Percentiles rank a stretch among this genome's conserved stretches.
These are phyloP conservation scores for Sebastolobus altivelis DNA, from an alignment of 2,797 vertebrate species.

Conservation along the genomic window DNA sequence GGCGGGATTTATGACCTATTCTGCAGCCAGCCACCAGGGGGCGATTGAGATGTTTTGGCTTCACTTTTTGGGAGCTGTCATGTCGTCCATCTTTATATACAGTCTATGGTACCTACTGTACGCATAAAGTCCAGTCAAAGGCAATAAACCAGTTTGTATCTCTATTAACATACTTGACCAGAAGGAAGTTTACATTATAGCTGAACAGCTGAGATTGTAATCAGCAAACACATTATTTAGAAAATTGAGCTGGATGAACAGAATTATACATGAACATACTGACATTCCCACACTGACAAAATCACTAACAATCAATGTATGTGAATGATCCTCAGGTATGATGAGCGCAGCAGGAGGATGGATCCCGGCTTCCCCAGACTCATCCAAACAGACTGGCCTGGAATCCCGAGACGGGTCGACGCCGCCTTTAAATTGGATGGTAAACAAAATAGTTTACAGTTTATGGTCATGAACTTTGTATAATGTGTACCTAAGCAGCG, in stretches of 20 bases:
- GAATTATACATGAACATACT: background rate
- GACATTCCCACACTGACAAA: background rate
- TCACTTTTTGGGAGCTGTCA: too few species aligned
- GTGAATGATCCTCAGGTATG: constrained; percentile 61
- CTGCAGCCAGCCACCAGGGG: too few species aligned
- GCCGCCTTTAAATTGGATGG: constrained; percentile 76
- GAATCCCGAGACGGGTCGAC: constrained; percentile 63
- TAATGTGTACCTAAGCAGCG: constrained; percentile 19
- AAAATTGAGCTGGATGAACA: background rate
- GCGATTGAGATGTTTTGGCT: rapidly evolving
- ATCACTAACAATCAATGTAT: background rate
- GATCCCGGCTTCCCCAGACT: constrained; percentile 76
- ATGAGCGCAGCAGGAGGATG: constrained; percentile 70
- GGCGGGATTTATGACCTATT: too few species aligned
- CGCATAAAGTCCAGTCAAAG: background rate
- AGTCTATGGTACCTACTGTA: background rate
- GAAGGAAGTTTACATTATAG: background rate
- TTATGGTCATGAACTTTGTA: constrained; percentile 27
- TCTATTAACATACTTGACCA: background rate
- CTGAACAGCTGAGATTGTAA: background rate
- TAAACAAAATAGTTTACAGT: constrained; percentile 36
- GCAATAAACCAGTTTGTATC: background rate
- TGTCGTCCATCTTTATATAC: too few species aligned
- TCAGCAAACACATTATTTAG: background rate
- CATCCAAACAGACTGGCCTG: constrained; percentile 69